Evolutionary conservation across 35 echinoderm and acorn worm species (phyloP).

Genomic region (Apostichopus californicus): DNA sequence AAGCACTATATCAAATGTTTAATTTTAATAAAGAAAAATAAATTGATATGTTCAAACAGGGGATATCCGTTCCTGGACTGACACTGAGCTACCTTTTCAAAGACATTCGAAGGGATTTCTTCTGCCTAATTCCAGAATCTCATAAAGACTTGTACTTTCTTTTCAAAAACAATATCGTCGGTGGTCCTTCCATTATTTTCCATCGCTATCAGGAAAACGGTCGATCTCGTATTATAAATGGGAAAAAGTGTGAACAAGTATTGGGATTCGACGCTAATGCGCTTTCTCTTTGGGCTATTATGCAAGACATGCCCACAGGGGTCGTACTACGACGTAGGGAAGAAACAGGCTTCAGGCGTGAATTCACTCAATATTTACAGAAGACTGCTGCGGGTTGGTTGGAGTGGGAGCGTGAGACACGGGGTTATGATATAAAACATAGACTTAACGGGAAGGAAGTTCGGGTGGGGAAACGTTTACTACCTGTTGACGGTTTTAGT

Average conservation of each 20-base stretch:
- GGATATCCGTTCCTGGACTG: conserved; percentile 61
- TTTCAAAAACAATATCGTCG: conserved; percentile 39
- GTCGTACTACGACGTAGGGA: conserved; percentile 41
- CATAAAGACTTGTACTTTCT: conserved; percentile 44
- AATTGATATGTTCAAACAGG: conserved; percentile 71
- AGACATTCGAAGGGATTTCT: background rate
- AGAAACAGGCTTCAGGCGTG: background rate
- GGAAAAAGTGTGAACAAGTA: conserved; percentile 8
- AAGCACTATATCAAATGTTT: conserved; percentile 68
- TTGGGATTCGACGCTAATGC: conserved; percentile 41
- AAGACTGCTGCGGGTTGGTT: conserved; percentile 46
- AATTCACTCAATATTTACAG: conserved; percentile 25
- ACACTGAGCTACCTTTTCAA: conserved; percentile 58
- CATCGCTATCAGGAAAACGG: conserved; percentile 44
- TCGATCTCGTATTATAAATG: background rate
- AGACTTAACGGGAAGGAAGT: conserved; percentile 44
- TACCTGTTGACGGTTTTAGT: conserved; percentile 60
- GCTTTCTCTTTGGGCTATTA: conserved; percentile 42
- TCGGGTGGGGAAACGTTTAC: conserved; percentile 20
- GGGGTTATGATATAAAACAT: conserved; percentile 42
- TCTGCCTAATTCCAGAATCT: conserved; percentile 49
- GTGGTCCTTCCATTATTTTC: conserved; percentile 33
- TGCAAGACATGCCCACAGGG: conserved; percentile 72
- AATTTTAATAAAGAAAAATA: conserved; percentile 37
- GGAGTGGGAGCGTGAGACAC: conserved; percentile 39